A percentile compares a stretch with the other conserved stretches of the same genome.
These are phyloP conservation scores for Oreochromis tanganicae DNA, from an alignment of 2,113 vertebrate genomes.

Conservation along the genomic window DNA sequence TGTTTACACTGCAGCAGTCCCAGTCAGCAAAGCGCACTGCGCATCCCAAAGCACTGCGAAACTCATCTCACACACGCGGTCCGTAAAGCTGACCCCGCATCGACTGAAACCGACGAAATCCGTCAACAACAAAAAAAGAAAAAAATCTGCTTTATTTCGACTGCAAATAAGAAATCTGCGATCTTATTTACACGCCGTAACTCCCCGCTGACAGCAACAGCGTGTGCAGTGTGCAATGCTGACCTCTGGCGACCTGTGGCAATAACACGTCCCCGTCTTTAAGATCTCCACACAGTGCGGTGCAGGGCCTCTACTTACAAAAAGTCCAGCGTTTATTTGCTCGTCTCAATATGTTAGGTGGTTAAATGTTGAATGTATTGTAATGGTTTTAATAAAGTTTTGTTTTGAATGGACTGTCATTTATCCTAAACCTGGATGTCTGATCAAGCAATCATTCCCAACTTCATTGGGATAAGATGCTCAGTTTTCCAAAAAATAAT, in stretches of 20 bases:
- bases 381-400: neutral
- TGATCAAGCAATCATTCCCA: neutral
- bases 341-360: neutral
- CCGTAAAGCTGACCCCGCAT: neutral
- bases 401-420: neutral
- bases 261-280: neutral
- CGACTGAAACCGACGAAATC: neutral
- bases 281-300: neutral
- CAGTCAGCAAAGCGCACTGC: constrained; percentile 47
- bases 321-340: neutral
- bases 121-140: neutral
- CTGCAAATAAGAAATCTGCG: neutral
- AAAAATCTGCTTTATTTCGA: neutral
- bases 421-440: neutral
- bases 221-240: constrained; percentile 5
- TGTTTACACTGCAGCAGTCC: constrained; percentile 57
- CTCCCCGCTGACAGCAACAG: neutral
- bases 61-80: neutral
- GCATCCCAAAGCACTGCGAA: constrained; percentile 18
- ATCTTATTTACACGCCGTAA: neutral
- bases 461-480: neutral
- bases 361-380: neutral
- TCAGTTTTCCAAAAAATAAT: neutral
- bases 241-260: constrained; percentile 48
- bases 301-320: neutral